These are phyloP conservation scores for Platycheirus albimanus DNA, from an alignment of 2,888 invertebrate species.

Conservation along the genomic window DNA sequence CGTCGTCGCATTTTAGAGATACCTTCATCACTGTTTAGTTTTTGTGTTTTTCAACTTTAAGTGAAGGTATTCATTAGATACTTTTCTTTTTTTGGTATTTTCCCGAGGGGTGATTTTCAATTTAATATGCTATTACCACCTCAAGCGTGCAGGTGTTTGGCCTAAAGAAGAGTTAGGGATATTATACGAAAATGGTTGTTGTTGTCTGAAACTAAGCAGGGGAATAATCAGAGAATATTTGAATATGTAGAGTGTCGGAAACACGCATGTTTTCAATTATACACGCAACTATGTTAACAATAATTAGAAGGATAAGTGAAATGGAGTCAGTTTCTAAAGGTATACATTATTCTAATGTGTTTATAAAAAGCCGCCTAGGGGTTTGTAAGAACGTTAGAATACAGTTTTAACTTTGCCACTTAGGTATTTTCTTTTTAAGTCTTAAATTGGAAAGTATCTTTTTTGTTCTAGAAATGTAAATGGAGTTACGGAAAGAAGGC, in stretches of 20 bases:
- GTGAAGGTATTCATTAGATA: conserved; percentile 20
- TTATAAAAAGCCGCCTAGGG: neutral
- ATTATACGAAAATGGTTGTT: neutral
- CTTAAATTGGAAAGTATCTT: too few relatives aligned
- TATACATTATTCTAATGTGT: too few relatives aligned
- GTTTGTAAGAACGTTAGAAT: too few relatives aligned
- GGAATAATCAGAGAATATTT: neutral
- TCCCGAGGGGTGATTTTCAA: neutral
- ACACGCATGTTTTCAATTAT: conserved; percentile 19
- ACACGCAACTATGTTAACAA: conserved; percentile 13
- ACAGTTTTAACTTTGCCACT: too few relatives aligned
- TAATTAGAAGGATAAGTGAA: neutral
- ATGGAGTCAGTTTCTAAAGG: neutral
- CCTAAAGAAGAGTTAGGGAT: neutral
- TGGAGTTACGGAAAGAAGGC: too few relatives aligned
- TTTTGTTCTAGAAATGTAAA: too few relatives aligned
- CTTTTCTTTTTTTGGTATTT: neutral
- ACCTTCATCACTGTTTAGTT: too few relatives aligned
- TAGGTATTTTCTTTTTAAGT: too few relatives aligned
- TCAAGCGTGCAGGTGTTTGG: conserved; percentile 42
- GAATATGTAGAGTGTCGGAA: neutral
- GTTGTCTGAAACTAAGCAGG: neutral
- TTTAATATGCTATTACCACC: conserved; percentile 23
- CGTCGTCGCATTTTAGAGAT: too few relatives aligned
- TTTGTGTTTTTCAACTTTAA: neutral